A percentile compares a stretch with the other conserved stretches of the same genome.
These are phyloP conservation scores for Dolichoris vasculosae DNA, from an alignment of 1,140 invertebrate species.

Conservation along the genomic window DNA sequence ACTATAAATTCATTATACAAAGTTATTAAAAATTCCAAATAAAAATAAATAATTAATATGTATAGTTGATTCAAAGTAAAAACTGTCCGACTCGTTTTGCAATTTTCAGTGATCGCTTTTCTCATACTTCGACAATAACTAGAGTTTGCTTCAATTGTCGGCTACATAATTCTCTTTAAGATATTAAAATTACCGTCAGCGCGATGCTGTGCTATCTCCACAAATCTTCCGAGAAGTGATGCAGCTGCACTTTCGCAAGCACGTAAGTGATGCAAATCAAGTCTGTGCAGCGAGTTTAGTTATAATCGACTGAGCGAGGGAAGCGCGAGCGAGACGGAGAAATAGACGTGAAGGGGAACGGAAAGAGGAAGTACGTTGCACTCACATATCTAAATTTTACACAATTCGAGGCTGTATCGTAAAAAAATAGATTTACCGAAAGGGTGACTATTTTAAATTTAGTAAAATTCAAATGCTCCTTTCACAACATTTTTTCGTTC, in stretches of 20 bases:
- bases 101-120: not conserved
- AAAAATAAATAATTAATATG: no score
- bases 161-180: constrained; percentile 57
- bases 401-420: not conserved
- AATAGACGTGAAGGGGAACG: constrained; percentile 49
- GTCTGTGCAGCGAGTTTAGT: constrained; percentile 58
- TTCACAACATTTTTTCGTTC: no score
- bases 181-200: constrained; percentile 57
- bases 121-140: constrained; percentile 25
- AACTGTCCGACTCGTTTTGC: not conserved
- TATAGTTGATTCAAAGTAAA: no score
- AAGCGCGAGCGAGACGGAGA: not conserved
- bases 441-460: not conserved
- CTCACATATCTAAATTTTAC: not conserved
- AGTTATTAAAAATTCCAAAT: no score
- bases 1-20: no score
- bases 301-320: constrained; percentile 55
- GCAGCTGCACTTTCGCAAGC: constrained; percentile 50
- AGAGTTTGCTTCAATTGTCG: constrained; percentile 37
- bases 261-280: constrained; percentile 58
- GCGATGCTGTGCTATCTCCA: constrained; percentile 4
- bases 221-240: constrained; percentile 55
- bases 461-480: no score
- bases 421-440: not conserved
- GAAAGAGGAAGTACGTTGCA: not conserved